Evolutionary conservation across 1,140 invertebrate genomes (phyloP), one percentile per base, ranked within the genome.

Genomic region (Daktulosphaira vitifoliae): DNA sequence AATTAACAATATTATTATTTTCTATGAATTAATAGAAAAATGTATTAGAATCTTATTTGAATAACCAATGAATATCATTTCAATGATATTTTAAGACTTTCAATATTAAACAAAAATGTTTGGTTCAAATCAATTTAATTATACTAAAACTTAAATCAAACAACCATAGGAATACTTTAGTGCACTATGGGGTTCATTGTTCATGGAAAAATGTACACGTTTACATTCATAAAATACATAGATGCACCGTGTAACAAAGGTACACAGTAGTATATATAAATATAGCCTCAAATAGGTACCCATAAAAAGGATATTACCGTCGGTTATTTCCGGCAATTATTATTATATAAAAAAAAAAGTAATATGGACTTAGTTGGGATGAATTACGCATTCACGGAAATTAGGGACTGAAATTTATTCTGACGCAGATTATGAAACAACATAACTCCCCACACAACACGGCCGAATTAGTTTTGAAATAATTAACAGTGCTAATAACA

Each of bases 301-400:
- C 42, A 22, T 62, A 62, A 46, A 62, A 62, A 62, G 56, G 56
- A 62, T 62, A 62, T 62, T 62, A 62, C 56, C 56, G 26, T 62
- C 56, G 56, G 56, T 48, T 48, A 25, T 48, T 62, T 62, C 56
- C 56, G 56, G 56, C 29, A 48, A 62, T 62, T 62, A 62, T 48
- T 48, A 33, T n/a, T n/a, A n/a, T n/a, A n/a, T 22, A 18, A n/a
- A 46, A 38, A 37, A 44, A 42, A 42, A 59, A 13, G 16, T 48
- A 48, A 62, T 62, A 29, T 39, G 39, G 56, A 62, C 56, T 62
- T 62, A 22, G 56, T 62, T 62, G 18, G 56, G 56, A 62, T 48
- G 29, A 62, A 62, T 62, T 62, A 62, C 56, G 56, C 46, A 62
- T 62, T 62, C 56, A 62, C 56, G 56, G 56, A 62, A 62, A 62